phyloP scores from a whole-genome alignment of 2,113 vertebrate genomes.

The Leptocoma aspasia region DNA sequence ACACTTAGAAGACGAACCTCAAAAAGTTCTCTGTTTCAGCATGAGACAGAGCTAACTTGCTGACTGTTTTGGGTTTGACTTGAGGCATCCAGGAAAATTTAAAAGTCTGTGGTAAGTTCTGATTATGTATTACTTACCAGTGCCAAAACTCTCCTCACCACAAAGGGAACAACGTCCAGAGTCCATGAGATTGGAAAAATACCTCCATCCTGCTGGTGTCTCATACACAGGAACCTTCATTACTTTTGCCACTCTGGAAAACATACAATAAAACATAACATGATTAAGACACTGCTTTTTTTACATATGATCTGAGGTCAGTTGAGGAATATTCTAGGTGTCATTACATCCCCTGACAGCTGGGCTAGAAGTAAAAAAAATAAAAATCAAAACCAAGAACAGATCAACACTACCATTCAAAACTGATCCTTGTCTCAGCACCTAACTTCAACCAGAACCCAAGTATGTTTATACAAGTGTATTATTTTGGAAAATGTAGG shows the following conservation, averaged over 20 bases:
- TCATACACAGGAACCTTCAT: slow-evolving; percentile 97
- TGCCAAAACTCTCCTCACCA: slow-evolving; percentile 98
- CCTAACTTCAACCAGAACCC: neutral
- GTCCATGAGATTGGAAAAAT: slow-evolving; percentile 97
- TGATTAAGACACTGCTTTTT: rapidly evolving
- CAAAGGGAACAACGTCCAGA: slow-evolving; percentile 95
- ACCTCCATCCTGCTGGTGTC: slow-evolving; percentile 95
- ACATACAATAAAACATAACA: neutral
- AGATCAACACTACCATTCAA: neutral
- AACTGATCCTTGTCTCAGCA: neutral
- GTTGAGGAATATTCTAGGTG: neutral
- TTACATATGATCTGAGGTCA: neutral
- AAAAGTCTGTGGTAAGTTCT: neutral
- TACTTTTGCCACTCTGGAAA: slow-evolving; percentile 90
- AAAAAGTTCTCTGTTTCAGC: neutral
- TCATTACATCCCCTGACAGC: neutral
- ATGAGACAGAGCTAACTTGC: neutral
- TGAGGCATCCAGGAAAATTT: neutral
- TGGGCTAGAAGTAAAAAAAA: neutral
- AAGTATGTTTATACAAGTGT: neutral
- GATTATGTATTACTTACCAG: slow-evolving; percentile 74
- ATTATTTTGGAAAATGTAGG: neutral
- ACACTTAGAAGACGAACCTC: neutral
- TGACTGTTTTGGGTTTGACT: neutral
- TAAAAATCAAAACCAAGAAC: neutral